phyloP scores from a whole-genome alignment of 2,888 invertebrate genomes.

The Nomada ruficornis region DNA sequence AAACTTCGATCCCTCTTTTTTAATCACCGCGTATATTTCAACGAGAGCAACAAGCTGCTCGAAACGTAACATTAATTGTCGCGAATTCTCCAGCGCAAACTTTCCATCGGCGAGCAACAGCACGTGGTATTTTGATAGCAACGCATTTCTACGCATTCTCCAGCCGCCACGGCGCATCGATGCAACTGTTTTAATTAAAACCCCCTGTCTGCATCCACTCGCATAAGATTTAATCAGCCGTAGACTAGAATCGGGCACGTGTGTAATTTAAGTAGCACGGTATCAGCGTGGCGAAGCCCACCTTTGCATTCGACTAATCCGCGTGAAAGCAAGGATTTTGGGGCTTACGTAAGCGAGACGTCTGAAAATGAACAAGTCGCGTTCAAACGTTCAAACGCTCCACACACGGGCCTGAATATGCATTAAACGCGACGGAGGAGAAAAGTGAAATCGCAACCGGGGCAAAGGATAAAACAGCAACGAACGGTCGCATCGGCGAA shows the following conservation, averaged over 20 bases:
- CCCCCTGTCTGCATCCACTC: slow-evolving; percentile 56
- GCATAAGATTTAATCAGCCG: slow-evolving; percentile 69
- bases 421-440: not conserved
- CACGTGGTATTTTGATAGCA: not conserved
- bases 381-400: slow-evolving; percentile 52
- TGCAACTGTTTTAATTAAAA: slow-evolving; percentile 71
- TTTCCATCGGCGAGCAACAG: not conserved
- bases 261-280: slow-evolving; percentile 77
- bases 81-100: slow-evolving; percentile 2
- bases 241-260: slow-evolving; percentile 65
- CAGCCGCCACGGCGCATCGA: slow-evolving; percentile 4
- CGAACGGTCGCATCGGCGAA: slow-evolving; percentile 4
- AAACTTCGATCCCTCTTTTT: no score
- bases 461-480: not conserved
- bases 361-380: slow-evolving; percentile 68
- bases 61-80: slow-evolving; percentile 1
- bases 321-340: slow-evolving; percentile 66
- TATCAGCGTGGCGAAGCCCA: slow-evolving; percentile 55
- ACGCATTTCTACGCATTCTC: slow-evolving; percentile 2
- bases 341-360: slow-evolving; percentile 72
- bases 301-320: slow-evolving; percentile 66
- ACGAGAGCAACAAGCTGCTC: slow-evolving; percentile 39
- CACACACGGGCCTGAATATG: slow-evolving; percentile 17
- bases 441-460: not conserved
- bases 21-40: not conserved